Evolutionary conservation across 2,113 vertebrate species (phyloP).

Genomic region (Mus spicilegus): DNA sequence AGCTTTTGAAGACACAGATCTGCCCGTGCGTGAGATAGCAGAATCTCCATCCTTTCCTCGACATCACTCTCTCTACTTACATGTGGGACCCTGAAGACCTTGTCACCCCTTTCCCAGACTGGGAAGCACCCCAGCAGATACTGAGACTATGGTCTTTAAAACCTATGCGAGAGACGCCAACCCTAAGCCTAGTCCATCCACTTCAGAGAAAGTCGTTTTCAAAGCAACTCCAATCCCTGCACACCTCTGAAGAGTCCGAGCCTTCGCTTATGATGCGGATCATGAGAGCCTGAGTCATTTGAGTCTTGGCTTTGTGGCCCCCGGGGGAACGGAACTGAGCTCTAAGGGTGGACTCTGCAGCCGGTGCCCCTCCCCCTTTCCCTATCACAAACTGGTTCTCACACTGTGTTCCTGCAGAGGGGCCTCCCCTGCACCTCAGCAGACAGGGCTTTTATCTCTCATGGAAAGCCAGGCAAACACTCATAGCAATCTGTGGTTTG

Average conservation of each 20-base stretch:
- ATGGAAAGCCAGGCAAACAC: constrained; percentile 30
- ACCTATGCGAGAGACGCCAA: background rate
- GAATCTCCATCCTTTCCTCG: background rate
- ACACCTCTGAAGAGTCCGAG: background rate
- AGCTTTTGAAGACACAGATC: constrained; percentile 13
- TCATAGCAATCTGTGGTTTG: background rate
- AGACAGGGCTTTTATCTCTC: background rate
- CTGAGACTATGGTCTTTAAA: background rate
- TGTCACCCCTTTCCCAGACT: background rate
- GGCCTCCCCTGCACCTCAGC: background rate
- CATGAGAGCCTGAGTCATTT: background rate
- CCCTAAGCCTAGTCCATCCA: background rate
- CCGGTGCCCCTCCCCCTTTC: background rate
- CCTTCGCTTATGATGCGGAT: background rate
- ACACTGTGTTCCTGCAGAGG: background rate
- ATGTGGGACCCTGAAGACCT: background rate
- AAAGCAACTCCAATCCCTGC: background rate
- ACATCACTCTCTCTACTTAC: background rate
- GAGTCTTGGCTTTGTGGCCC: background rate
- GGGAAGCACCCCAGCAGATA: background rate
- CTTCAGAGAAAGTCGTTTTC: background rate
- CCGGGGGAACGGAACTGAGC: background rate
- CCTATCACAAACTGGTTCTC: background rate
- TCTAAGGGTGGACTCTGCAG: background rate
- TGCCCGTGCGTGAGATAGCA: background rate